Evolutionary conservation across 2,797 vertebrate species (phyloP).

Genomic region (Sebastolobus alascanus): DNA sequence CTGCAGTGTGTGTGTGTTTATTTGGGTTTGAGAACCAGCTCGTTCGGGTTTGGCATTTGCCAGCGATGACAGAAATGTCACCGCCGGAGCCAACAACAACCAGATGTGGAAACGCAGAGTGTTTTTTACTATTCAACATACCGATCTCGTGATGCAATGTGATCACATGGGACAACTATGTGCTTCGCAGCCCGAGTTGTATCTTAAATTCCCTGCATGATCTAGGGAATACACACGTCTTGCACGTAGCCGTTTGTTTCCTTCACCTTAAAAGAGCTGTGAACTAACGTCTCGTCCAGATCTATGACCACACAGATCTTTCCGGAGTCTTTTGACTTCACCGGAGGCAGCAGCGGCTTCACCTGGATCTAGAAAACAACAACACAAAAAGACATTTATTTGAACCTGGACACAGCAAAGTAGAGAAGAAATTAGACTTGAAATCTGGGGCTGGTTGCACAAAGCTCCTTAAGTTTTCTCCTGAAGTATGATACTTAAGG

Average conservation of each 20-base stretch:
- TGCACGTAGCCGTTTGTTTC: background rate
- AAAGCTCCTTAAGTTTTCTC: too few relatives aligned
- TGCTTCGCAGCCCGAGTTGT: background rate
- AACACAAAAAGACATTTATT: background rate
- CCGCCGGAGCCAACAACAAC: constrained; percentile 47
- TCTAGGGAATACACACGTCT: background rate
- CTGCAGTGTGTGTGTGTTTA: constrained; percentile 29
- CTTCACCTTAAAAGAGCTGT: constrained; percentile 93
- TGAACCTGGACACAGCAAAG: background rate
- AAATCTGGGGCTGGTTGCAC: too few relatives aligned
- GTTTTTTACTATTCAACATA: constrained; percentile 5
- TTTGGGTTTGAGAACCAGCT: constrained; percentile 44
- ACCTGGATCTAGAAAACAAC: constrained; percentile 80
- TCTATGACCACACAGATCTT: constrained; percentile 96
- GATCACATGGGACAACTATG: constrained; percentile 14
- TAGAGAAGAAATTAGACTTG: background rate
- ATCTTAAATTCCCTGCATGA: background rate
- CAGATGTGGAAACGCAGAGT: background rate
- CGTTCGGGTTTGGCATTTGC: constrained; percentile 42
- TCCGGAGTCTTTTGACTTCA: constrained; percentile 91
- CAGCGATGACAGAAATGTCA: constrained; percentile 50
- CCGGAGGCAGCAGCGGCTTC: constrained; percentile 92
- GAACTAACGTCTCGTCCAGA: constrained; percentile 94
- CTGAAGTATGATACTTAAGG: too few relatives aligned
- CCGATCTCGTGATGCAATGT: constrained; percentile 29